Evolutionary conservation across 2,113 vertebrate species (phyloP), one percentile per base, ranked within the genome.

Genomic region (Plecotus auritus): DNA sequence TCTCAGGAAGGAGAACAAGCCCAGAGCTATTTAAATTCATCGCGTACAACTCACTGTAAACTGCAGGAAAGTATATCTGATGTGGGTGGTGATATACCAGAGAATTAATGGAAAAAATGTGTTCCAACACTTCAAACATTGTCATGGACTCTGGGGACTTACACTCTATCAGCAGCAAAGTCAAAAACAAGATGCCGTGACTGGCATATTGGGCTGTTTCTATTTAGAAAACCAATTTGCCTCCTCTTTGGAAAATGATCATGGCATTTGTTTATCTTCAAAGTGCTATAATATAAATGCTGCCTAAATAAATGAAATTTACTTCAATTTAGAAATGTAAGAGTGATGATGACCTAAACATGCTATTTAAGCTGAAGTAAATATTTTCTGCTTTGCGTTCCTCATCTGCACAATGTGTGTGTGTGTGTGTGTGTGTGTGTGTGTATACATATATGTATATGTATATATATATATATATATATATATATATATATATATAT

Each of bases 11-110:
- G n/a, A 72, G 40, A 94, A 40, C 1, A 72, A 47, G 32, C 88
- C 73, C 78, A 59, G 45, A 67, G 95, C 92, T 84, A 95, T 95
- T 97, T 93, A 97, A 94, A 96, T 97, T 90, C 93, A 93, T 14
- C 26, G 30, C 42, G 3, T 54, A 83, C 22, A 47, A 17, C 67
- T 40, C 88, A 85, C 61, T 85, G 73, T 56, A 92, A 95, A 90
- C 92, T 73, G 73, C 35, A 13, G 7, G 49, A 72, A 64, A 90
- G 54, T 20, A 7, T 70, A 86, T 93, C 73, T 96, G 92, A 94
- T 94, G 61, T 87, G 72, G n/a, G 47, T 23, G 69, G 85, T 74
- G 64, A 85, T 84, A 95, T 90, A 88, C 56, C 94, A 49, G 47
- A 92, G 45, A 96, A 86, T 93, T 91, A 94, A 88, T 82, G 88